phyloP scores from a whole-genome alignment of 2,113 vertebrate species.

The Perccottus glenii region DNA sequence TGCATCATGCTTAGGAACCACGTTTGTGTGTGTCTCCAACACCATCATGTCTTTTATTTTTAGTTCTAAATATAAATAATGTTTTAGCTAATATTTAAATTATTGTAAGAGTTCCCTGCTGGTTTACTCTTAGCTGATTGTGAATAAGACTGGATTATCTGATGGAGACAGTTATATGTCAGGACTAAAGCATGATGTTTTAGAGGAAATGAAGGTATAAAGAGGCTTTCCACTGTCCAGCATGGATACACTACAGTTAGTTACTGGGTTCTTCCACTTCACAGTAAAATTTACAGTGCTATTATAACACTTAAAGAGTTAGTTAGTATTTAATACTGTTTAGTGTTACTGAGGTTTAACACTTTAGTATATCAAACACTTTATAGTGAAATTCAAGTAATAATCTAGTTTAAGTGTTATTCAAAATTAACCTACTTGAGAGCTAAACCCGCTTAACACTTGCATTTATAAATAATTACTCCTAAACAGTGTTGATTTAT shows the following conservation, averaged over 20 bases:
- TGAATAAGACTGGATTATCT: slow-evolving; percentile 52
- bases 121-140: slow-evolving; percentile 20
- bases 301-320: too few species aligned
- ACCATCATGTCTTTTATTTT: not conserved
- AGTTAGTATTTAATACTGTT: too few species aligned
- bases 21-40: not conserved
- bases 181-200: slow-evolving; percentile 66
- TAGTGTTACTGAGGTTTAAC: too few species aligned
- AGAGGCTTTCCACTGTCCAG: slow-evolving; percentile 75
- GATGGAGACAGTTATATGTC: slow-evolving; percentile 65
- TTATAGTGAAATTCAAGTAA: too few species aligned
- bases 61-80: slow-evolving; percentile 1
- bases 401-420: too few species aligned
- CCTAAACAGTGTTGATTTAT: too few species aligned
- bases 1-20: slow-evolving; percentile 25
- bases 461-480: too few species aligned
- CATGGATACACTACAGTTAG: slow-evolving; percentile 68
- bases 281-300: too few species aligned
- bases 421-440: too few species aligned
- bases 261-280: slow-evolving; percentile 75
- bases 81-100: slow-evolving; percentile 11
- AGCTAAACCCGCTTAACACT: too few species aligned
- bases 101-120: not conserved
- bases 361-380: too few species aligned
- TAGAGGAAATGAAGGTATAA: slow-evolving; percentile 76